Percentiles rank a stretch among this genome's conserved stretches.
Evolutionary conservation across 2,888 invertebrate genomes (phyloP).

Genomic region (Leistus spinibarbis): DNA sequence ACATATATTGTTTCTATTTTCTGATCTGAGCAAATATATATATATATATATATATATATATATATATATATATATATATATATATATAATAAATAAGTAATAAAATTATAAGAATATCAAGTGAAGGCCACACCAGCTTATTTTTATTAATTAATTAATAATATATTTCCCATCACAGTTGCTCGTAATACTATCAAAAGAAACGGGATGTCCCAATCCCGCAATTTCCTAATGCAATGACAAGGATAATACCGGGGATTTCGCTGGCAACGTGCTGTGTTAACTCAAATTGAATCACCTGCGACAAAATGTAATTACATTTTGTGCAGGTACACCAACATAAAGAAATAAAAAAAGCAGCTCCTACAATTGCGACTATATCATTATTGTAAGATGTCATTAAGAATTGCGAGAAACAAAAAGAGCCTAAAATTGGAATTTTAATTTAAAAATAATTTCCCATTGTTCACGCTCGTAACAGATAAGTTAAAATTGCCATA

Average conservation of each 20-base stretch:
- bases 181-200: neutral
- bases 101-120: neutral
- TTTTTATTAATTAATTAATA: neutral
- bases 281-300: constrained; percentile 20
- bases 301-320: constrained; percentile 29
- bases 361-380: neutral
- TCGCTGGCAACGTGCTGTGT: neutral
- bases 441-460: constrained; percentile 36
- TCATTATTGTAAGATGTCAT: constrained; percentile 4
- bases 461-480: constrained; percentile 26
- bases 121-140: neutral
- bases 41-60: too few species aligned
- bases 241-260: constrained; percentile 23
- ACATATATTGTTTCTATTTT: too few species aligned
- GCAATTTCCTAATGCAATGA: constrained; percentile 20
- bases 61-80: too few species aligned
- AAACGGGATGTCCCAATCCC: neutral
- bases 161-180: neutral
- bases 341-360: neutral
- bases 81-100: too few species aligned
- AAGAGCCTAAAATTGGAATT: constrained; percentile 32
- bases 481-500: constrained; percentile 31
- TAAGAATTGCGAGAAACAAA: neutral
- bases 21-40: too few species aligned
- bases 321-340: neutral